Base-by-base conservation (phyloP, 2,888 invertebrate species). In the Ernsta delagoae region DNA sequence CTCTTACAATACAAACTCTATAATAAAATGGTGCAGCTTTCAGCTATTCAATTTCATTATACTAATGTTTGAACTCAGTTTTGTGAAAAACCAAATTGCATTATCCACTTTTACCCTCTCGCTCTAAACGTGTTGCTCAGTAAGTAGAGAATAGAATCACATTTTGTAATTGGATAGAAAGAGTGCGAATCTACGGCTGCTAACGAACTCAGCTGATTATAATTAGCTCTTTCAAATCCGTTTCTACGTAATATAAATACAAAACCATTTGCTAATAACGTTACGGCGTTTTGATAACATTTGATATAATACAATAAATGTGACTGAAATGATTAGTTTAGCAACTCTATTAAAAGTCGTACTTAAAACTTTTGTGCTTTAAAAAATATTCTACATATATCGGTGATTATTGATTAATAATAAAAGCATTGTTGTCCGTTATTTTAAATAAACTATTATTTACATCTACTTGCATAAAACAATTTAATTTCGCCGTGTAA, bases 181-280 rank as follows among this genome's bases (percentile, higher is more conserved):
- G 74, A 75, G 75, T 74, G 73, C 72, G 73, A 45, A 54, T 72
- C 71, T 73, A 74, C 50, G 8, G 50, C 50, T 16, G 4, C 75
- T 78, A 79, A 80, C 77, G 75, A 77, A 75, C 77, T 79, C 75
- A 74, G 70, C 74, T 77, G 76, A 79, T 78, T 75, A 75, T 76
- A 78, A 79, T 79, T 72, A 74, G 48, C 12, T n/a, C 12, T 12
- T n/a, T 48, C 48, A 48, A 48, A 73, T 7, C 31, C 53, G 31
- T 24, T 54, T 31, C 24, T 54, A 54, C 1, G 48, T 5, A 12
- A 54, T 31, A 31, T 8, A 24, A 24, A 24, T 24, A 24, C 1
- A 24, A 24, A 24, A 24, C n/a, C n/a, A n/a, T n/a, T n/a, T n/a
- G n/a, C n/a, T n/a, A n/a, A n/a, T n/a, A n/a, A n/a, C n/a, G n/a